phyloP scores from a whole-genome alignment of 2,797 vertebrate species.

The Falco biarmicus region DNA sequence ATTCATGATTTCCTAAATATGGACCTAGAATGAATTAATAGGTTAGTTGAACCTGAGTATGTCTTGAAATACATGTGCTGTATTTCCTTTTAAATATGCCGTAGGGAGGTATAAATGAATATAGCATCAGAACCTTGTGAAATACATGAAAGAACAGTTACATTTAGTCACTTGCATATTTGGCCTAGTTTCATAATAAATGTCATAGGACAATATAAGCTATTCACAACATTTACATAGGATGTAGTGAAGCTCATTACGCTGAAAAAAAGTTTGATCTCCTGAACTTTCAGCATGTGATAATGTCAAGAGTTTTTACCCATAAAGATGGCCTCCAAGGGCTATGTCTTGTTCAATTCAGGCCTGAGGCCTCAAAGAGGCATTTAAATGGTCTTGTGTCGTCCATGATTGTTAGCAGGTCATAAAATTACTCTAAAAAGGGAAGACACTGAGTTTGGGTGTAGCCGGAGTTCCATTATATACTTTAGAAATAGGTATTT shows the following conservation, averaged over 20 bases:
- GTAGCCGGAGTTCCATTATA: background rate
- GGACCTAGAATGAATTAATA: background rate
- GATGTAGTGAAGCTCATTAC: background rate
- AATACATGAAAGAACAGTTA: background rate
- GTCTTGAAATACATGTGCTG: background rate
- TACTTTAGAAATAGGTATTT: background rate
- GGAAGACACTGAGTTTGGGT: background rate
- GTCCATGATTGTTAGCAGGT: background rate
- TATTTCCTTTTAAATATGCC: background rate
- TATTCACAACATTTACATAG: background rate
- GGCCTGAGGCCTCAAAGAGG: background rate
- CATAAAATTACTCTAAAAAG: background rate
- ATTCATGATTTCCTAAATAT: background rate
- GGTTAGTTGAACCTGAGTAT: background rate
- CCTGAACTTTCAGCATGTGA: background rate
- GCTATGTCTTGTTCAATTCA: background rate
- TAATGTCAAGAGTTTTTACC: background rate
- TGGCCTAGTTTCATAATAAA: background rate
- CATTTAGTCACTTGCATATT: background rate
- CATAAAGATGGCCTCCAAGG: background rate
- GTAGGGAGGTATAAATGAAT: background rate
- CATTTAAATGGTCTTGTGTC: background rate
- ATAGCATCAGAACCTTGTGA: background rate
- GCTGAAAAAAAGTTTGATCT: background rate
- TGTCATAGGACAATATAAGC: background rate